Base-by-base conservation (phyloP, 2,113 vertebrate genomes). In the Coptodon rendalli region DNA sequence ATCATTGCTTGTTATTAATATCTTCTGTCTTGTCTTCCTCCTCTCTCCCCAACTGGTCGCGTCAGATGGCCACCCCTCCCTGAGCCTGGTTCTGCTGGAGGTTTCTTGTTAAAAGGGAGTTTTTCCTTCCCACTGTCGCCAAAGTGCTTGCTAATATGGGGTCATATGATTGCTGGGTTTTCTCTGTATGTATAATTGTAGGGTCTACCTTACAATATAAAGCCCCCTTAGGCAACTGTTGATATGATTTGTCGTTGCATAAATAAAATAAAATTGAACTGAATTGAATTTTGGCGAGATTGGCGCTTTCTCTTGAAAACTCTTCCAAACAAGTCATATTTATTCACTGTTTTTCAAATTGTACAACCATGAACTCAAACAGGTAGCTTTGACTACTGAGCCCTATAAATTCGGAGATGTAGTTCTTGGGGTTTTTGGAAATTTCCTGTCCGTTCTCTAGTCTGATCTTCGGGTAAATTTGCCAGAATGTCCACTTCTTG, bases 401-500 rank as follows among this genome's bases (percentile, higher is more conserved):
- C 0, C 2, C 38, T 73, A 27, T 73, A 45, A 14, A 73, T 24
- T 73, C 4, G 6, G 40, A 71, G 22, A 71, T 73, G 7, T 43
- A 16, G 3, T 14, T 27, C 38, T 43, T 73, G 12, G 12, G 38
- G 2, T 27, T 24, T 71, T 43, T 73, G 38, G 12, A 43, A 24
- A 43, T 71, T 71, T 38, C 22, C 38, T 45, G 7, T 7, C 7
- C 1, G 13, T 43, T 71, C n/a, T 43, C 12, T 71, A 24, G 2
- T 16, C 0, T 43, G 36, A 71, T 22, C 38, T 71, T 71, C 12
- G 5, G 5, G 12, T 71, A 43, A 71, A 71, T 45, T 71, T 71
- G 1, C 0, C 2, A 0, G 12, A 14, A 71, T 6, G n/a, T 43
- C 12, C 7, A 71, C 1, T 68, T 19, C 63, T 22, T 13, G 34